A percentile compares a stretch with the other conserved stretches of the same genome.
phyloP scores from a whole-genome alignment of 2,888 invertebrate species.

The Lithophane socia region DNA sequence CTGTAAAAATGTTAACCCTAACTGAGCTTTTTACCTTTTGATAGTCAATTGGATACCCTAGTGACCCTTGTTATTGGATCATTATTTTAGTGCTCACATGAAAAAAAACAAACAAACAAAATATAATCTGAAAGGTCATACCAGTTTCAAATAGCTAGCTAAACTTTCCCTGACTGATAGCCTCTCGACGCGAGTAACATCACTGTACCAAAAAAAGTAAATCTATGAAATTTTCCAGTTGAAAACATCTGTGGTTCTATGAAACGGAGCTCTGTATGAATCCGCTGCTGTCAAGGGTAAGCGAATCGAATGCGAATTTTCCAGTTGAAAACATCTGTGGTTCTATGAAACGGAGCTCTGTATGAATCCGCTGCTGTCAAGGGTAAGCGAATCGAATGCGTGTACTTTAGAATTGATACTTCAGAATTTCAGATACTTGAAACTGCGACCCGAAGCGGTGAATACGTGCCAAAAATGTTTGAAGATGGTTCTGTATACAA shows the following conservation, averaged over 20 bases:
- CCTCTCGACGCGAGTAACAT: constrained; percentile 19
- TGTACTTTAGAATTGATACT: constrained; percentile 11
- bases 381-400: not conserved
- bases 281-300: not conserved
- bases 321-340: constrained; percentile 15
- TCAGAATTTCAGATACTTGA: constrained; percentile 42
- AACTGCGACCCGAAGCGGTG: constrained; percentile 10
- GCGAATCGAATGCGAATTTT: not conserved
- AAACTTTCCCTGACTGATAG: constrained; percentile 15
- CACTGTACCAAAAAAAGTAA: constrained; percentile 28
- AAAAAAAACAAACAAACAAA: too few species aligned
- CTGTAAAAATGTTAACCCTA: too few species aligned
- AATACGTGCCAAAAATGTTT: constrained; percentile 27
- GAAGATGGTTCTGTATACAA: constrained; percentile 36
- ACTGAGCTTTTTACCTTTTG: too few species aligned
- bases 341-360: not conserved
- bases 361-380: not conserved
- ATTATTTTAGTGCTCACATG: constrained; percentile 1
- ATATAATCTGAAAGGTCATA: not conserved
- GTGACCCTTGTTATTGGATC: not conserved
- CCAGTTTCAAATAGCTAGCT: constrained; percentile 30
- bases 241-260: constrained; percentile 15
- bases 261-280: not conserved
- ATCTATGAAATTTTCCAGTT: constrained; percentile 24
- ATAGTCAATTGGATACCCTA: not conserved